Evolutionary conservation across 2,888 invertebrate genomes (phyloP).

Genomic region (Melieria crassipennis): DNA sequence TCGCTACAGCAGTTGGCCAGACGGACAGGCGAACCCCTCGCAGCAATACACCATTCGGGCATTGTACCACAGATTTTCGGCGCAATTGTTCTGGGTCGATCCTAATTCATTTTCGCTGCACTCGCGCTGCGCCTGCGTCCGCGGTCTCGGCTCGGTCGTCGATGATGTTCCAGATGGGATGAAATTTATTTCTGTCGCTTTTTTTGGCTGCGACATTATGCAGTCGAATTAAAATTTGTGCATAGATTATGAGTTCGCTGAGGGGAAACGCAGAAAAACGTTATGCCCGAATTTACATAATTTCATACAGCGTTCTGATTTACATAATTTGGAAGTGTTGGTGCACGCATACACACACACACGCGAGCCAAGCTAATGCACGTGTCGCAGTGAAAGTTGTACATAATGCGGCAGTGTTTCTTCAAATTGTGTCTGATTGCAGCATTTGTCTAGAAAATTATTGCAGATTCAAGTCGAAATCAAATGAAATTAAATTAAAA

Average conservation of each 20-base stretch:
- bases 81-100: slow-evolving; percentile 21
- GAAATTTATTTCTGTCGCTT: neutral
- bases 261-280: too few species aligned
- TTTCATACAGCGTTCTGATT: slow-evolving; percentile 56
- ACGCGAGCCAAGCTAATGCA: too few species aligned
- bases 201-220: slow-evolving; percentile 24
- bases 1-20: neutral
- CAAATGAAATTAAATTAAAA: too few species aligned
- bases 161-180: too few species aligned
- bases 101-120: slow-evolving; percentile 8
- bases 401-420: too few species aligned
- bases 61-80: slow-evolving; percentile 3
- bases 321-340: slow-evolving; percentile 49
- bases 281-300: slow-evolving; percentile 47
- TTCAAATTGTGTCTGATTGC: too few species aligned
- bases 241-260: slow-evolving; percentile 2
- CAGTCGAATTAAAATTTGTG: slow-evolving; percentile 27
- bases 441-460: too few species aligned
- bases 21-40: neutral
- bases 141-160: too few species aligned
- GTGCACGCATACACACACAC: too few species aligned
- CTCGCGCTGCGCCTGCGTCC: neutral
- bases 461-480: too few species aligned
- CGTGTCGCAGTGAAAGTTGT: too few species aligned
- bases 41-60: slow-evolving; percentile 6